phyloP scores from a whole-genome alignment of 2,888 invertebrate species.

The Rambutsinella grinnellia region DNA sequence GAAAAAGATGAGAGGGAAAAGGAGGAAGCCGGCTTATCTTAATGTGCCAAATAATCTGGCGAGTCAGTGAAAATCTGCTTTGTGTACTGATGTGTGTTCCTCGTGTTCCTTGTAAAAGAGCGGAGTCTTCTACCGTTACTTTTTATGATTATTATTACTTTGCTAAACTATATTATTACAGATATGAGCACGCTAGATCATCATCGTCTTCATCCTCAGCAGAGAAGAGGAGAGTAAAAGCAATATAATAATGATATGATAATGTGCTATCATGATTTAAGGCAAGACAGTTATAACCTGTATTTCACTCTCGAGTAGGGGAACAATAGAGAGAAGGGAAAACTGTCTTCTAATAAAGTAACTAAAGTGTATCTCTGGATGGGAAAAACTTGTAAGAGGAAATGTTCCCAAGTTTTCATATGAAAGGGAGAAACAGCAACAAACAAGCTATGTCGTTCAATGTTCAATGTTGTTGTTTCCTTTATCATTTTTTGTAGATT shows the following conservation, averaged over 20 bases:
- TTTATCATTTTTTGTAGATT: too few relatives aligned
- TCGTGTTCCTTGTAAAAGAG: not conserved
- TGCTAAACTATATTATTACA: not conserved
- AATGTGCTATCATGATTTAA: slow-evolving; percentile 54
- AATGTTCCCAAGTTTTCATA: not conserved
- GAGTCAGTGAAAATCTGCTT: slow-evolving; percentile 47
- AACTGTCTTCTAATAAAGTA: not conserved
- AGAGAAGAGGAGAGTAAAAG: slow-evolving; percentile 22
- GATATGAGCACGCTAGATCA: not conserved
- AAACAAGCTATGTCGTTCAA: not conserved
- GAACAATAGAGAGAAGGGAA: not conserved
- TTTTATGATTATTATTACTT: slow-evolving; percentile 47
- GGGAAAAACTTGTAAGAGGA: not conserved
- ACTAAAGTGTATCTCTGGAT: not conserved
- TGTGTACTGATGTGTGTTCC: not conserved
- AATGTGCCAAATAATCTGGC: slow-evolving; percentile 50
- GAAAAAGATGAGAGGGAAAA: not conserved
- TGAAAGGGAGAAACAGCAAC: not conserved
- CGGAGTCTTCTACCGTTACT: slow-evolving; percentile 24
- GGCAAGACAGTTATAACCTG: slow-evolving; percentile 46
- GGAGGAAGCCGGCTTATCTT: slow-evolving; percentile 48
- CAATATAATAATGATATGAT: slow-evolving; percentile 53
- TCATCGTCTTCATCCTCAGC: not conserved
- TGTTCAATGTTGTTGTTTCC: not conserved
- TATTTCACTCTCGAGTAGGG: not conserved